These are phyloP conservation scores for Dissostichus mawsoni DNA, from an alignment of 2,113 vertebrate genomes.

Conservation along the genomic window DNA sequence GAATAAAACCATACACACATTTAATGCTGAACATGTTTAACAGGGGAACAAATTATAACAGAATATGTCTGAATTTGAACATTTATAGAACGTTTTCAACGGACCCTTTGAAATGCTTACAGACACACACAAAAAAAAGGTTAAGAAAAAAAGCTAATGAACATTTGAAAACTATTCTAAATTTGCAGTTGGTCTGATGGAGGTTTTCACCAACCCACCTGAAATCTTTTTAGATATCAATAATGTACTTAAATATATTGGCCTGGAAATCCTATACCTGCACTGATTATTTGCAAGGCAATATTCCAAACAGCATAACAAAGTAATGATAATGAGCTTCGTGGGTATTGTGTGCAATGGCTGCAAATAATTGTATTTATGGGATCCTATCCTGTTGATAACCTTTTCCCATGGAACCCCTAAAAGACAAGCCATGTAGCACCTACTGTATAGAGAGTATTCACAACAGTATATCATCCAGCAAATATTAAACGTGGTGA, in stretches of 20 bases:
- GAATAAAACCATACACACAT: background rate
- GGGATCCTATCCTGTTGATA: background rate
- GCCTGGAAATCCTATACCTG: background rate
- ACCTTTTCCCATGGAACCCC: background rate
- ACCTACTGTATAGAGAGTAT: background rate
- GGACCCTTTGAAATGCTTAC: too few relatives aligned
- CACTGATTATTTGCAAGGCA: slow-evolving; percentile 34
- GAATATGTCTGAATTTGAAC: background rate
- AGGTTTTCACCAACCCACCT: background rate
- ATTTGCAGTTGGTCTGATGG: background rate
- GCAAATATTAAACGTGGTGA: background rate
- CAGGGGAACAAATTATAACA: background rate
- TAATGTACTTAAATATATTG: background rate
- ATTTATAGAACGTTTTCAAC: too few relatives aligned
- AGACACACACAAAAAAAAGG: background rate
- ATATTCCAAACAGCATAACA: too few relatives aligned
- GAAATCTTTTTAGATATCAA: slow-evolving; percentile 10
- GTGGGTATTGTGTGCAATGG: background rate
- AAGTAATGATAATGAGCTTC: slow-evolving; percentile 25
- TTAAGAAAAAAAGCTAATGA: background rate
- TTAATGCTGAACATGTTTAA: background rate
- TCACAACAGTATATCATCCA: background rate
- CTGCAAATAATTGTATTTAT: slow-evolving; percentile 27
- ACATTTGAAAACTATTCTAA: background rate
- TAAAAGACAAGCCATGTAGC: background rate